phyloP scores from a whole-genome alignment of 2,888 invertebrate genomes.

The Andricus curvator region DNA sequence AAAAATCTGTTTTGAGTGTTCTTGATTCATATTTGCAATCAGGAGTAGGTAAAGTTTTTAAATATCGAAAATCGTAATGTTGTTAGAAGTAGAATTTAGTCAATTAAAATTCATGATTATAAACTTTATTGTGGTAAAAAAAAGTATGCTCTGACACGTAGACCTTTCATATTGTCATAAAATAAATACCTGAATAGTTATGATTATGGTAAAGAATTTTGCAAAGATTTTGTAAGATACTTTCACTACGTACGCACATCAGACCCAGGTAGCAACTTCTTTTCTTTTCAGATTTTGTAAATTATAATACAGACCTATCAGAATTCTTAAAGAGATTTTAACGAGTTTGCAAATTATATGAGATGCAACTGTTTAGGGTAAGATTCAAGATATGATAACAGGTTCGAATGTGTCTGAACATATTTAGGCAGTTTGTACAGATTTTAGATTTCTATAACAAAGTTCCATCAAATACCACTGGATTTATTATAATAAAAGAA shows the following conservation, averaged over 20 bases:
- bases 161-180: background rate
- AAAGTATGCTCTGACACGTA: background rate
- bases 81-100: constrained; percentile 1
- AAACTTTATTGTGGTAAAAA: background rate
- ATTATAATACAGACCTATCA: background rate
- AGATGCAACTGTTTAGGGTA: background rate
- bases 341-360: background rate
- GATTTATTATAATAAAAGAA: background rate
- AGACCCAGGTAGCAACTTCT: background rate
- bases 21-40: too few relatives aligned
- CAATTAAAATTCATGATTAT: background rate
- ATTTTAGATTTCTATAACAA: background rate
- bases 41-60: background rate
- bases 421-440: background rate
- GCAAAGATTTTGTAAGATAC: background rate
- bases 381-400: background rate
- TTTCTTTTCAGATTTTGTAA: background rate
- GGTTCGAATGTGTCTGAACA: background rate
- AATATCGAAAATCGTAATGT: background rate
- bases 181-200: background rate
- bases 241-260: background rate
- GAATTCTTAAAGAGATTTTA: background rate
- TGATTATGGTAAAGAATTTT: background rate
- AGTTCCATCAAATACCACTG: background rate
- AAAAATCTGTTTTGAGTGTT: too few relatives aligned